Evolutionary conservation across 2,113 vertebrate species (phyloP).

Genomic region (Myiagra hebetior): DNA sequence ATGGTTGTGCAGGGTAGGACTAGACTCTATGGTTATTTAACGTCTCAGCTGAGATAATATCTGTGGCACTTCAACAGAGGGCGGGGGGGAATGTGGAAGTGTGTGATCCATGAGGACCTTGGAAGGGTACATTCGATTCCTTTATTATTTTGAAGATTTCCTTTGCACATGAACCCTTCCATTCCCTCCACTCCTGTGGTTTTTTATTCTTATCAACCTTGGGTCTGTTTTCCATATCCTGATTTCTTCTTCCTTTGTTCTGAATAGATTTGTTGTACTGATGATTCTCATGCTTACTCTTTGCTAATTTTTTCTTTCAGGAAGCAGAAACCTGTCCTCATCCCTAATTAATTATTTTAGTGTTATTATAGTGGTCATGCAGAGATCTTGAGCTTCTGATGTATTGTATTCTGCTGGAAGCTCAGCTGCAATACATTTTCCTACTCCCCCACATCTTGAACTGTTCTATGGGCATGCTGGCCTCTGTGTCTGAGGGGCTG

Average conservation of each 20-base stretch:
- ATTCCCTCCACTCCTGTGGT: fast-evolving
- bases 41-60: neutral
- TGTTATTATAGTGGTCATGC: neutral
- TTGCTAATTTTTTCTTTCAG: neutral
- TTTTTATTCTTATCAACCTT: neutral
- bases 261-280: neutral
- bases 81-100: neutral
- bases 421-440: neutral
- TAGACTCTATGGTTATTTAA: neutral
- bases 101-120: neutral
- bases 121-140: neutral
- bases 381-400: neutral
- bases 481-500: neutral
- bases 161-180: neutral
- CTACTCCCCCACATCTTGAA: neutral
- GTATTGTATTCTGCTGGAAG: neutral
- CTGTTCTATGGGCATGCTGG: neutral
- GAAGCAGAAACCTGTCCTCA: neutral
- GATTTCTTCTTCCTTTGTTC: neutral
- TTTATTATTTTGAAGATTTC: neutral
- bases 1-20: fast-evolving
- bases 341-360: neutral
- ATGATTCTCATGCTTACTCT: neutral
- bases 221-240: neutral
- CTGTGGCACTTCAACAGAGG: neutral